phyloP scores from a whole-genome alignment of 1,140 invertebrate species.

The Bombus consobrinus region DNA sequence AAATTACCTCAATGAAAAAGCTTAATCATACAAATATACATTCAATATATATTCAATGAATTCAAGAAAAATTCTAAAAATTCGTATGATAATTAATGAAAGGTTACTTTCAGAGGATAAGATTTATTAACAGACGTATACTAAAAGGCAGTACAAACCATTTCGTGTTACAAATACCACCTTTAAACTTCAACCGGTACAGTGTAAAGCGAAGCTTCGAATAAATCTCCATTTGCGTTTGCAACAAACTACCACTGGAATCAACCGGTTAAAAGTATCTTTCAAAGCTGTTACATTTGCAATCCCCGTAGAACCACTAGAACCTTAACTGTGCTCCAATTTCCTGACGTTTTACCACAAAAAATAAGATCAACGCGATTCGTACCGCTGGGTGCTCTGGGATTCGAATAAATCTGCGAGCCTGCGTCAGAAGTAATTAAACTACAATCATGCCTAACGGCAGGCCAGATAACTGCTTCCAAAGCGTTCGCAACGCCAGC shows the following conservation, averaged over 20 bases:
- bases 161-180: neutral
- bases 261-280: neutral
- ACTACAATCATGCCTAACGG: conserved; percentile 66
- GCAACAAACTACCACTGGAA: neutral
- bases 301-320: neutral
- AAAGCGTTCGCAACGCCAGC: conserved; percentile 27
- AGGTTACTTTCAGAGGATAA: neutral
- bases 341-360: neutral
- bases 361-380: neutral
- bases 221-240: neutral
- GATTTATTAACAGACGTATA: neutral
- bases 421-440: conserved; percentile 67
- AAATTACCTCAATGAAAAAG: no score
- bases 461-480: conserved; percentile 54
- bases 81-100: neutral
- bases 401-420: conserved; percentile 21
- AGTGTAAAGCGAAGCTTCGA: neutral
- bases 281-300: neutral
- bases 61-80: neutral
- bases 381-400: neutral
- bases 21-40: no score
- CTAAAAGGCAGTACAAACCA: neutral
- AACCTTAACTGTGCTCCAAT: neutral
- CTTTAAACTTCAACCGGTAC: neutral
- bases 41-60: neutral